Conservation (phyloP, 2,113 vertebrate genomes). For the Panthera leo region DNA sequence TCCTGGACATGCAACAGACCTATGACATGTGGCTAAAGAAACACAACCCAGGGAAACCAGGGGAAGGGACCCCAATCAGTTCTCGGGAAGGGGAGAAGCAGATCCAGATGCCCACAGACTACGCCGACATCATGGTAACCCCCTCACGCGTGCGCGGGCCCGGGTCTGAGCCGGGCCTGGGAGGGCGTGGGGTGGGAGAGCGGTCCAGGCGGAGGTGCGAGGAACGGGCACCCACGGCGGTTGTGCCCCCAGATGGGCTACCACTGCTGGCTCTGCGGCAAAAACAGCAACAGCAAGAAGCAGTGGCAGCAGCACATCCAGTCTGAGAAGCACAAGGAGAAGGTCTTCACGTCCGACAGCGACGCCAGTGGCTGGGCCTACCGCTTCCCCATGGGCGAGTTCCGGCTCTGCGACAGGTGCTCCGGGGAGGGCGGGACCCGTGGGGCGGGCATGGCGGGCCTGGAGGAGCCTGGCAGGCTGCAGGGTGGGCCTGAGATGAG, state of each 20-base stretch:
- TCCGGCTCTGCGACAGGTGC: slow-evolving; percentile 91
- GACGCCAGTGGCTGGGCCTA: slow-evolving; percentile 92
- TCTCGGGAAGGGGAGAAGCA: slow-evolving; percentile 90
- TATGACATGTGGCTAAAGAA: slow-evolving; percentile 93
- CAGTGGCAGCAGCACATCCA: slow-evolving; percentile 98
- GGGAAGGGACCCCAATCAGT: slow-evolving; percentile 83
- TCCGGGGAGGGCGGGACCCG: fast-evolving
- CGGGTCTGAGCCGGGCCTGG: neutral
- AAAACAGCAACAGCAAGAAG: slow-evolving; percentile 96
- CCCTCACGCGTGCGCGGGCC: fast-evolving
- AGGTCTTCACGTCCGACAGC: slow-evolving; percentile 95
- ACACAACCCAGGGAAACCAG: slow-evolving; percentile 86
- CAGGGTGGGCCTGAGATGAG: neutral
- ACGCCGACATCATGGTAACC: slow-evolving; percentile 92
- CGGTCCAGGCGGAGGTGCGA: fast-evolving
- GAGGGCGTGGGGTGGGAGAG: neutral
- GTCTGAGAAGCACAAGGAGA: slow-evolving; percentile 95
- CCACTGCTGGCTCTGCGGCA: slow-evolving; percentile 95
- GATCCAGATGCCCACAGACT: slow-evolving; percentile 97
- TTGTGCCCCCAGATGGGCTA: slow-evolving; percentile 86
- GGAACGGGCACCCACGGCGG: neutral
- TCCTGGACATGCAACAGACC: slow-evolving; percentile 95
- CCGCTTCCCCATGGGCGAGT: slow-evolving; percentile 93
- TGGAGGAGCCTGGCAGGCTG: neutral
- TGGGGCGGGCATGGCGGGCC: neutral